phyloP scores from a whole-genome alignment of 2,113 vertebrate genomes.

The Dicerorhinus sumatrensis region DNA sequence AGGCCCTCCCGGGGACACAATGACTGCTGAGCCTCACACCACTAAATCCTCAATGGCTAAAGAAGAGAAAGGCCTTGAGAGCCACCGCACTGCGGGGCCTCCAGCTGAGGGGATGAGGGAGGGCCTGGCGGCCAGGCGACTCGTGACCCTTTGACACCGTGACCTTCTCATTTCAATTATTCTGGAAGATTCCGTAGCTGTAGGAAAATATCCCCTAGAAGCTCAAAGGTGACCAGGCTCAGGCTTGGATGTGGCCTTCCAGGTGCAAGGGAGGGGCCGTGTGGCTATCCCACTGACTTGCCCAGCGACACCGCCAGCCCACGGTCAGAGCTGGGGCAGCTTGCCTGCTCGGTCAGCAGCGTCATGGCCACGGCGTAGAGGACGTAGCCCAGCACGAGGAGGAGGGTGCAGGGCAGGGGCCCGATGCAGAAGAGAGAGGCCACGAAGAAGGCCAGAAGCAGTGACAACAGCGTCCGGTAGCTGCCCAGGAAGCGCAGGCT shows the following conservation, averaged over 20 bases:
- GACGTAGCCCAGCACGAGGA: constrained; percentile 86
- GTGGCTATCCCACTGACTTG: not conserved
- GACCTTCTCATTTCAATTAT: not conserved
- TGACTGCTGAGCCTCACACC: not conserved
- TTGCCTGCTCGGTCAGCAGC: constrained; percentile 89
- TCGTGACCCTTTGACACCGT: too few relatives aligned
- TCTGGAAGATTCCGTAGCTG: not conserved
- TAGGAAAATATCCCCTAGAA: not conserved
- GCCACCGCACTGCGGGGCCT: not conserved
- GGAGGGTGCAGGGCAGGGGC: constrained; percentile 86
- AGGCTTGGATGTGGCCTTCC: not conserved
- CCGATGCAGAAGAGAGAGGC: constrained; percentile 88
- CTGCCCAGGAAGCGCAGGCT: constrained; percentile 95
- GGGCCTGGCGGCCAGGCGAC: not conserved
- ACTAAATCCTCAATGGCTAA: not conserved
- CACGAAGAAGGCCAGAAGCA: constrained; percentile 88
- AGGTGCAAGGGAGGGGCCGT: too few relatives aligned
- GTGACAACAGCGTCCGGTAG: constrained; percentile 90
- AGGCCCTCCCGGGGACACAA: accelerated
- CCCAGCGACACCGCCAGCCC: accelerated
- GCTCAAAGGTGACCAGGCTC: not conserved
- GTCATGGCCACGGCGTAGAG: constrained; percentile 90
- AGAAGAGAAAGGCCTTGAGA: too few relatives aligned
- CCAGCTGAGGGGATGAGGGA: too few relatives aligned
- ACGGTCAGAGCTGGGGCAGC: constrained; percentile 85